Evolutionary conservation across 2,797 vertebrate genomes (phyloP), one percentile per base, ranked within the genome.

Genomic region (Acipenser ruthenus): DNA sequence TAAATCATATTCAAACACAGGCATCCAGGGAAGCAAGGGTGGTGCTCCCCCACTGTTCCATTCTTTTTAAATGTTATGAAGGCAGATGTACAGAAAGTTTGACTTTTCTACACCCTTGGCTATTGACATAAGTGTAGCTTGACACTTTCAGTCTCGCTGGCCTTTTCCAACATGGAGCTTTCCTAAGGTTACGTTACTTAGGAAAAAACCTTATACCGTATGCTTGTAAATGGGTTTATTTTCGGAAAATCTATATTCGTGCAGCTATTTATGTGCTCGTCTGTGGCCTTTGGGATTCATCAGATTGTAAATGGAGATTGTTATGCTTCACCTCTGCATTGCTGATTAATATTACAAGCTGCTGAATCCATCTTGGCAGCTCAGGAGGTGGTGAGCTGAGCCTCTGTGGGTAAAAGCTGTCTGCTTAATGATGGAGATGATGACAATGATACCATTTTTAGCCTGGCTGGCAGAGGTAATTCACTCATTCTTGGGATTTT

Each of bases 211-310:
- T 58, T 13, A 58, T 58, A 37, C 37, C 37, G 4, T 37, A 13
- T n/a, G 55, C 55, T 58, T 53, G 52, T 53, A 53, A 53, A 12
- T 53, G 52, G 52, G 52, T 53, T 53, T 58, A 58, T 58, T 58
- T 58, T 58, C 1, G n/a, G 55, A 58, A 4, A n/a, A 58, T 58
- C 55, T 58, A 58, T 58, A 58, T 58, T 58, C 11, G 15, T n/a
- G 55, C 6, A n/a, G 55, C 55, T 58, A 58, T 58, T 58, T 58
- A 11, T n/a, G 55, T 58, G 12, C 55, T 11, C 1, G 12, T 6
- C 15, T 11, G 12, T n/a, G 12, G 55, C 55, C 55, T 15, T 58
- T 7, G 13, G 55, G 55, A 7, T 7, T 12, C 55, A 58, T 58
- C 55, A 58, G 55, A 58, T 58, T 13, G 12, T 58, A 7, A 58